Conservation (phyloP, 1,140 invertebrate genomes). For the Drosophila saltans region DNA sequence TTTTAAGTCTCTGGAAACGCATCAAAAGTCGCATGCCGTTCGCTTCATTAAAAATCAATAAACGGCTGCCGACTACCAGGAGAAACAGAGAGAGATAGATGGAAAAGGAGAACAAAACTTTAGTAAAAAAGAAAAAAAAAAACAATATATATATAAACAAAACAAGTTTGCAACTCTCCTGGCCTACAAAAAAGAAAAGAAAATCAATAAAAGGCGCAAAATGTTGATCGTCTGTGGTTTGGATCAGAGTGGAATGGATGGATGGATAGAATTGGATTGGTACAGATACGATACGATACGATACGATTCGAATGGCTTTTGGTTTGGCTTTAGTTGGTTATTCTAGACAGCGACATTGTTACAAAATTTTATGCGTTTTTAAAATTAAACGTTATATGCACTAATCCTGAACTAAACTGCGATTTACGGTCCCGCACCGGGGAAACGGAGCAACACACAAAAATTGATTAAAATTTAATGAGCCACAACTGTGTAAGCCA, state of each 20-base stretch:
- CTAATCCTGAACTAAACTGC: constrained; percentile 77
- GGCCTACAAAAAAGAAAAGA: not conserved
- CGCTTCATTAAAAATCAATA: constrained; percentile 82
- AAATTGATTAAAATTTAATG: constrained; percentile 81
- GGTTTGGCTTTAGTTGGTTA: not conserved
- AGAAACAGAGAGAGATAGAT: not conserved
- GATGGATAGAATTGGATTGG: constrained; percentile 5
- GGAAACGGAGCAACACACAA: constrained; percentile 53
- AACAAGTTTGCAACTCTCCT: constrained; percentile 51
- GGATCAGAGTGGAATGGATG: constrained; percentile 1
- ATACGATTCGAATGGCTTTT: too few species aligned
- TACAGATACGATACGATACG: not conserved
- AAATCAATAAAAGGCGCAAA: constrained; percentile 66
- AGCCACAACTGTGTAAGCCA: constrained; percentile 68
- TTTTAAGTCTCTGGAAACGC: not conserved
- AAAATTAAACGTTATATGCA: constrained; percentile 82
- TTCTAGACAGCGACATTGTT: constrained; percentile 67
- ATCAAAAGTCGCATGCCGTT: constrained; percentile 45
- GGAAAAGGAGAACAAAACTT: too few species aligned
- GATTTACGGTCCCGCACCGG: constrained; percentile 62
- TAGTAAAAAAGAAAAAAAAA: not conserved
- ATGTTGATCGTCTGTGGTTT: constrained; percentile 46
- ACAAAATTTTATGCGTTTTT: constrained; percentile 81
- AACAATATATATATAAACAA: constrained; percentile 8
- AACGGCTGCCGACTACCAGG: constrained; percentile 50